phyloP scores from a whole-genome alignment of 2,888 invertebrate genomes.

The Cataglyphis rosenhaueri region DNA sequence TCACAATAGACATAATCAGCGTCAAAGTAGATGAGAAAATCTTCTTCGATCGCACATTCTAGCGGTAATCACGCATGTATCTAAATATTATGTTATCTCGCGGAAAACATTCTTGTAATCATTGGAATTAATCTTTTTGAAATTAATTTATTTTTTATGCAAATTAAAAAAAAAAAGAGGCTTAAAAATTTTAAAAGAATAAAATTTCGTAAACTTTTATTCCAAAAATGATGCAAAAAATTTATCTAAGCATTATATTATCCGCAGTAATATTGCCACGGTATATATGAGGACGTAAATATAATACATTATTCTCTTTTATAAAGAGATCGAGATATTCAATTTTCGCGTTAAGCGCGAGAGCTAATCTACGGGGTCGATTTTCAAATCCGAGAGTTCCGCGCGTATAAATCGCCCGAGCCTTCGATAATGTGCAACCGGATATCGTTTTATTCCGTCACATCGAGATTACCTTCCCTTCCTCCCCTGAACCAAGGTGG shows the following conservation, averaged over 20 bases:
- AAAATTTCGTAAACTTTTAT: not conserved
- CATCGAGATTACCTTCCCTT: constrained; percentile 38
- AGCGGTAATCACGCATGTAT: not conserved
- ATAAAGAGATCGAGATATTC: constrained; percentile 35
- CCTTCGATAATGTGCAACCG: constrained; percentile 47
- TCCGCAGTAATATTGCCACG: not conserved
- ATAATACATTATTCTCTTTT: constrained; percentile 25
- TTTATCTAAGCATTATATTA: constrained; percentile 10
- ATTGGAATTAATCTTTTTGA: no score
- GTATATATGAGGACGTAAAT: not conserved
- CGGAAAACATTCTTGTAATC: no score
- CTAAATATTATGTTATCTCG: no score
- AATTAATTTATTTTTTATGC: not conserved
- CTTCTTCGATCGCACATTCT: not conserved
- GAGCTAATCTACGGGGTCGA: constrained; percentile 32
- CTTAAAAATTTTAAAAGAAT: not conserved
- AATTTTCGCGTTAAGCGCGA: constrained; percentile 32
- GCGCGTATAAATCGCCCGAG: constrained; percentile 36
- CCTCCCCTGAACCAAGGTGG: not conserved
- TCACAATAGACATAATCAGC: not conserved
- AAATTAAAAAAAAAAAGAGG: not conserved
- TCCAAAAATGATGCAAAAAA: not conserved
- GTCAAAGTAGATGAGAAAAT: not conserved
- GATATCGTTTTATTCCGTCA: constrained; percentile 46
- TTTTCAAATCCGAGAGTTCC: constrained; percentile 24